Conservation (phyloP, 1,140 invertebrate species). For the Amphibalanus amphitrite region DNA sequence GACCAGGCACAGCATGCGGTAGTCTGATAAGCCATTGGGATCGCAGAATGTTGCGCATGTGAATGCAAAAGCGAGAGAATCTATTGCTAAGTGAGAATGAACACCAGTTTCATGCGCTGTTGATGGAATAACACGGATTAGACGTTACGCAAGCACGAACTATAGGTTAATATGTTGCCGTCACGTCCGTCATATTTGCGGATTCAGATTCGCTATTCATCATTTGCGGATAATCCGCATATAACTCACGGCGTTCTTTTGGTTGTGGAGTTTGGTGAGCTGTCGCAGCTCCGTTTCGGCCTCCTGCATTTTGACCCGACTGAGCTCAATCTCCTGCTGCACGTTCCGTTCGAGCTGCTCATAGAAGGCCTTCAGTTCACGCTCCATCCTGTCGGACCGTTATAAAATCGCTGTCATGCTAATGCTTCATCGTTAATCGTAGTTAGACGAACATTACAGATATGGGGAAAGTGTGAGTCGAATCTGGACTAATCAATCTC, state of each 20-base stretch:
- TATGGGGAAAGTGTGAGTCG: too few relatives aligned
- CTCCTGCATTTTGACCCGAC: too few relatives aligned
- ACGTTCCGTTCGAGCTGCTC: too few relatives aligned
- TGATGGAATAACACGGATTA: not conserved
- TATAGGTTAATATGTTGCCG: not conserved
- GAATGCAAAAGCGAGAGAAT: not conserved
- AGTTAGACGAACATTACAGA: too few relatives aligned
- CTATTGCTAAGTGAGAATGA: not conserved
- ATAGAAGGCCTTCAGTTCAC: too few relatives aligned
- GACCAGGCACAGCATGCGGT: not conserved
- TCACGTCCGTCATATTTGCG: too few relatives aligned
- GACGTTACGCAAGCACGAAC: not conserved
- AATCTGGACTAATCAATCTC: too few relatives aligned
- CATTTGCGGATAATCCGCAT: not conserved
- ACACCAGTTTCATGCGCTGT: not conserved
- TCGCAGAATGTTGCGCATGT: not conserved
- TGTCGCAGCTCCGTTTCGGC: not conserved
- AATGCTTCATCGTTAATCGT: too few relatives aligned
- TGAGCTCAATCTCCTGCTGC: too few relatives aligned
- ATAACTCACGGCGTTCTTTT: not conserved
- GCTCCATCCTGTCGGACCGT: too few relatives aligned
- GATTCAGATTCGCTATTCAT: not conserved
- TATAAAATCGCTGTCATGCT: too few relatives aligned
- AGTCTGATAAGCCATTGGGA: not conserved
- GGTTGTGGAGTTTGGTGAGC: not conserved